These are phyloP conservation scores for Tenodera sinensis DNA, from an alignment of 2,888 invertebrate species.

Conservation along the genomic window DNA sequence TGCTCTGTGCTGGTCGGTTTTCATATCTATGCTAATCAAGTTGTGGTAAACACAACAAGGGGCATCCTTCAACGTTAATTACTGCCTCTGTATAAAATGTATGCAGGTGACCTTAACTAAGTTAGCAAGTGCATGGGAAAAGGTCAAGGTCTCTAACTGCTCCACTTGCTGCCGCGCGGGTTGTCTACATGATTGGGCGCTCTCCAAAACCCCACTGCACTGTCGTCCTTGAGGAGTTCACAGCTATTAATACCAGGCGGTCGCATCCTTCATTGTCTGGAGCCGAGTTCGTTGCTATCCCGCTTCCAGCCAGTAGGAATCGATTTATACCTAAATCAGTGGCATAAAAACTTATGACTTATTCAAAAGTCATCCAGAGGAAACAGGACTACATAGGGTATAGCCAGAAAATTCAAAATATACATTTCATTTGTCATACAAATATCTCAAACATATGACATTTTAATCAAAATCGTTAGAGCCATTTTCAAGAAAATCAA, in stretches of 20 bases:
- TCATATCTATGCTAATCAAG: neutral
- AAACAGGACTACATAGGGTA: too few species aligned
- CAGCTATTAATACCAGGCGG: neutral
- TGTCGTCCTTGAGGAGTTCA: neutral
- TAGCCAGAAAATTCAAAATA: too few species aligned
- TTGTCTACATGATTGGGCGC: neutral
- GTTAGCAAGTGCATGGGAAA: neutral
- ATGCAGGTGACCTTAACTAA: neutral
- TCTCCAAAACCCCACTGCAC: neutral
- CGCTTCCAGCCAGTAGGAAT: too few species aligned
- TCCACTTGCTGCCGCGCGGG: neutral
- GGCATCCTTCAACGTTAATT: neutral
- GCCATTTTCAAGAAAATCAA: too few species aligned
- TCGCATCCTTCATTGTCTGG: too few species aligned
- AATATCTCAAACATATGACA: too few species aligned
- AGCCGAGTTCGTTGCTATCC: too few species aligned
- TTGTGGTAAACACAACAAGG: neutral
- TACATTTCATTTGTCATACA: too few species aligned
- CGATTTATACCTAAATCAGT: too few species aligned
- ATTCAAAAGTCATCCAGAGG: too few species aligned
- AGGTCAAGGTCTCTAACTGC: neutral
- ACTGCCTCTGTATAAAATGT: neutral
- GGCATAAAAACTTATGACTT: too few species aligned
- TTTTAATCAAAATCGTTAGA: too few species aligned
- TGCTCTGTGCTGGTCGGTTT: neutral